phyloP scores from a whole-genome alignment of 1,140 invertebrate genomes.

The Sogatella furcifera region DNA sequence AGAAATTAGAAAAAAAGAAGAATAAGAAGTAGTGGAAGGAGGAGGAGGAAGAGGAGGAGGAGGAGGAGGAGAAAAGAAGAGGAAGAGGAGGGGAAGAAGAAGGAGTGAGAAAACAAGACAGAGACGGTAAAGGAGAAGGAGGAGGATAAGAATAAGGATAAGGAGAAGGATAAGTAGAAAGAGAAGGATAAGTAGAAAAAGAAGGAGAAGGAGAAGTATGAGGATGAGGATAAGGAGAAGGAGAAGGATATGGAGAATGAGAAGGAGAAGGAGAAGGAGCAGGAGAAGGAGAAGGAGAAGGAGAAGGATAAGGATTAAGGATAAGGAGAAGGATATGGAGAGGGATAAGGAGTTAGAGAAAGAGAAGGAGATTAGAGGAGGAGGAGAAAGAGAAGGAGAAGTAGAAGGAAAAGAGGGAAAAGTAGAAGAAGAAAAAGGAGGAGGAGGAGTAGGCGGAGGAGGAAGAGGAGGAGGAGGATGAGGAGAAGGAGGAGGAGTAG shows the following conservation, averaged over 20 bases:
- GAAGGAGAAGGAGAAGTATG: neutral
- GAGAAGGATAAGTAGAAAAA: neutral
- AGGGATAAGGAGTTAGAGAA: no score
- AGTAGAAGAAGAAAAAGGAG: no score
- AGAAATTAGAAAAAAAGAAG: neutral
- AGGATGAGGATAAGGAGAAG: neutral
- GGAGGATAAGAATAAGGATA: neutral
- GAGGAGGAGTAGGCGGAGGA: no score
- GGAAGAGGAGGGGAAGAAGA: conserved; percentile 6
- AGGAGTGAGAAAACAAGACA: neutral
- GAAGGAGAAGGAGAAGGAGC: neutral
- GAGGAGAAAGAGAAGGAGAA: no score
- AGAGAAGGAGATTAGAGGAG: no score
- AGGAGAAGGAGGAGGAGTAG: no score
- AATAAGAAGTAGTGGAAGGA: neutral
- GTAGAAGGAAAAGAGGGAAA: no score
- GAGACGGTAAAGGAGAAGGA: neutral
- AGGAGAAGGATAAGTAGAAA: neutral
- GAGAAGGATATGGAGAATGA: neutral
- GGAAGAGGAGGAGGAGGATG: no score
- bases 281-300: no score
- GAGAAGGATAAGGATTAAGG: no score
- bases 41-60: neutral
- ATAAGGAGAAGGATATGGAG: no score
- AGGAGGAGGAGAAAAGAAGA: neutral